These are phyloP conservation scores for Hydroisotoma schaefferi DNA, from an alignment of 2,888 invertebrate species.

Conservation along the genomic window DNA sequence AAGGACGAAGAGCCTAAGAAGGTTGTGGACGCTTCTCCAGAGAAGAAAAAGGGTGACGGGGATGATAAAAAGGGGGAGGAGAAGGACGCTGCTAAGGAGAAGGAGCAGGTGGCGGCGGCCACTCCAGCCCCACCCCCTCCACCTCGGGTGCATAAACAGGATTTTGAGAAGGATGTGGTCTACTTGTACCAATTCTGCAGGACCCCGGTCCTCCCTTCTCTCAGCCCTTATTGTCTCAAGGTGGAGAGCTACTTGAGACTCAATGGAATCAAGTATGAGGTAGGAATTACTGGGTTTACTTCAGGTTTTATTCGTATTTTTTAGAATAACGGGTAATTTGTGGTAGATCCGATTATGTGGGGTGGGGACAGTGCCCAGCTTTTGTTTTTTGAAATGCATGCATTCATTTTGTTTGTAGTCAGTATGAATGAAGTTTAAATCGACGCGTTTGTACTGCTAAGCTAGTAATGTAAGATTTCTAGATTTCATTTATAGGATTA, in stretches of 20 bases:
- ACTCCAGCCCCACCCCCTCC: constrained; percentile 67
- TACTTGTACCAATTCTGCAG: constrained; percentile 92
- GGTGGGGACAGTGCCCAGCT: too few species aligned
- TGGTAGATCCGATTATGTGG: too few species aligned
- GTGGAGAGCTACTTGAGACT: constrained; percentile 93
- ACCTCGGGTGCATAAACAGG: constrained; percentile 76
- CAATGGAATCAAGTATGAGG: constrained; percentile 89
- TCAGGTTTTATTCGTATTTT: too few species aligned
- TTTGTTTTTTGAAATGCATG: too few species aligned
- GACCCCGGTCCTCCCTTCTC: constrained; percentile 81
- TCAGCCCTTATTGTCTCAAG: constrained; percentile 90
- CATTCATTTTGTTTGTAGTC: too few species aligned
- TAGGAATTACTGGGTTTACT: too few species aligned
- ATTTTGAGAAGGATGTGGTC: constrained; percentile 86
- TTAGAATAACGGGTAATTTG: too few species aligned
- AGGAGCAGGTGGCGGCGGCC: constrained; percentile 58
- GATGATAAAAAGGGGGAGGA: constrained; percentile 31
- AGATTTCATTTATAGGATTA: too few species aligned
- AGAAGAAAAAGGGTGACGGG: constrained; percentile 31
- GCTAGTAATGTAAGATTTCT: too few species aligned
- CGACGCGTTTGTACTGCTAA: too few species aligned
- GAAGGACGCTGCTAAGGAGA: constrained; percentile 50
- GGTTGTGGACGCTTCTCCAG: constrained; percentile 34
- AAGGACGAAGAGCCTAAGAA: constrained; percentile 35
- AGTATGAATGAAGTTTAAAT: too few species aligned